Base-by-base conservation (phyloP, 1,140 invertebrate genomes). In the Oryzaephilus surinamensis region DNA sequence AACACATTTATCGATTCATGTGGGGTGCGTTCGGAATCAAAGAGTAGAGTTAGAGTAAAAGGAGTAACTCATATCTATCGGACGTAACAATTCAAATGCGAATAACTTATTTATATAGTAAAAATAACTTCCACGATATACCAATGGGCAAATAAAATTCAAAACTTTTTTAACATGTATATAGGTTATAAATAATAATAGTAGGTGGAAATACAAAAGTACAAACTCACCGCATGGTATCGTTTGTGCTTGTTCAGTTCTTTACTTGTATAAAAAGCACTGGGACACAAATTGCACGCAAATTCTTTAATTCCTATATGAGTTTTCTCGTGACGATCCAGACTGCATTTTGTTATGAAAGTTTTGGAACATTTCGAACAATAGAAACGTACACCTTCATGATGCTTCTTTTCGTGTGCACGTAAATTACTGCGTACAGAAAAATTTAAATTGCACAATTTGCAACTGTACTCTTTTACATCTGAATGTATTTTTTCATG, bases 251-350 rank as follows among this genome's bases (percentile, higher is more conserved):
- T 51, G 19, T 48, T 3, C 12, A 51, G 29, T 24, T 51, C 48
- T 32, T 48, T 51, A 10, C 42, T 48, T 2, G 48, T 51, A 29
- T 51, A 51, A 42, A 51, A 51, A 7, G 45, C 45, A 17, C 45
- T 32, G 7, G 41, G 15, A 30, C 48, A 51, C 11, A 30, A 20
- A 11, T 42, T 28, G 38, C 48, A 51, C 17, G 44, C 32, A 24
- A 47, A 51, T 36, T 51, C 41, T 26, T 45, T 51, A 18, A 51
- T 38, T n/a, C 48, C 48, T 8, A 42, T 42, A 26, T 51, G 48
- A 17, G 45, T 37, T 15, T 38, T 29, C 30, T 51, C 48, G 31
- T 51, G 48, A 12, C 48, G 26, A 17, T 51, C 41, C 15, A 51
- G 29, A 29, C 41, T 51, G 24, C 40, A 42, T 31, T 51, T 51